phyloP scores from a whole-genome alignment of 2,888 invertebrate genomes.

The Rutpela maculata region DNA sequence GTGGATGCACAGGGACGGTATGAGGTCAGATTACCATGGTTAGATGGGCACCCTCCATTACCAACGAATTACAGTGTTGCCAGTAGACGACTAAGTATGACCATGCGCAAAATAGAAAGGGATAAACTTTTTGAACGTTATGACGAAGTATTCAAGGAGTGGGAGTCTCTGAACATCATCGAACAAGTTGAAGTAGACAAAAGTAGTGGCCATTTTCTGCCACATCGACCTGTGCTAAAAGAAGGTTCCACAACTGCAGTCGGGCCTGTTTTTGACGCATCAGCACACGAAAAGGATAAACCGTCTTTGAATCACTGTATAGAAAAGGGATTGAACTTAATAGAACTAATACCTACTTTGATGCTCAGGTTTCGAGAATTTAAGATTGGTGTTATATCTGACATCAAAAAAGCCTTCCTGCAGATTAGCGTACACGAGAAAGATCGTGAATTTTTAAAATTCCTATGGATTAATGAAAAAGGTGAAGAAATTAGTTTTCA shows the following conservation, averaged over 20 bases:
- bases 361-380: constrained; percentile 48
- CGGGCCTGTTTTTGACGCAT: constrained; percentile 33
- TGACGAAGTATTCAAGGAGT: constrained; percentile 31
- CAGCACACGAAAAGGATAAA: constrained; percentile 19
- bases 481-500: constrained; percentile 17
- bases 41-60: constrained; percentile 63
- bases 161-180: constrained; percentile 25
- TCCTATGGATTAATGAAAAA: constrained; percentile 37
- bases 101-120: constrained; percentile 53
- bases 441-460: constrained; percentile 23
- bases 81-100: constrained; percentile 56
- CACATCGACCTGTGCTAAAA: constrained; percentile 30
- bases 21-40: constrained; percentile 66
- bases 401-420: constrained; percentile 64
- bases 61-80: constrained; percentile 59
- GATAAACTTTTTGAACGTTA: constrained; percentile 56
- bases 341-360: constrained; percentile 40
- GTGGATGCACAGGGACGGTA: constrained; percentile 61
- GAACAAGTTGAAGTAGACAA: constrained; percentile 20
- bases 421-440: constrained; percentile 55
- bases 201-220: constrained; percentile 18
- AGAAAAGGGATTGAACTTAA: constrained; percentile 43
- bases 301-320: constrained; percentile 44
- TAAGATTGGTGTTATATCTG: constrained; percentile 52
- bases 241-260: constrained; percentile 25